These are phyloP conservation scores for Wiebesia pumilae DNA, from an alignment of 1,140 invertebrate genomes.

Conservation along the genomic window DNA sequence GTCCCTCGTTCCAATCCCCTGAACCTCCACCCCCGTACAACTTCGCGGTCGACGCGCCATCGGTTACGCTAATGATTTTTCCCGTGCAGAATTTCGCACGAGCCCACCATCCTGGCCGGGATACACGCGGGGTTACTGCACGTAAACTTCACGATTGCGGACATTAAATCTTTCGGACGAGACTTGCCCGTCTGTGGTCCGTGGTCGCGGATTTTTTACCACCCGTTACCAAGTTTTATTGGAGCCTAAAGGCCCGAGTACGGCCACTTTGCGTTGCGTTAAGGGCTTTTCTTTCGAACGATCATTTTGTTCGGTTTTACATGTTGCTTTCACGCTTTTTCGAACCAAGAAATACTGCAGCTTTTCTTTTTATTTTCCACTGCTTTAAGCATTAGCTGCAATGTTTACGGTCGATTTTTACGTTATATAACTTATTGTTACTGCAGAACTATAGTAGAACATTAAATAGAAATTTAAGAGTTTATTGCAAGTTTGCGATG, in stretches of 20 bases:
- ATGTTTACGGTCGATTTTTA: too few species aligned
- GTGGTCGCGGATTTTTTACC: conserved; percentile 5
- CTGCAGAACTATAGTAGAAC: too few species aligned
- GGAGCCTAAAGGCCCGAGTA: not conserved
- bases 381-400: too few species aligned
- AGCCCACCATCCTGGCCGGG: not conserved
- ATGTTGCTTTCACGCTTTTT: not conserved
- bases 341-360: not conserved
- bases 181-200: not conserved
- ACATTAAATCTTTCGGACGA: conserved; percentile 26
- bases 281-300: not conserved
- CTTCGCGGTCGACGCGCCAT: too few species aligned
- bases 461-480: too few species aligned
- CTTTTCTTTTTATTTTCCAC: not conserved
- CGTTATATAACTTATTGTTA: too few species aligned
- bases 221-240: conserved; percentile 12
- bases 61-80: not conserved
- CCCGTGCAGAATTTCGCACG: not conserved
- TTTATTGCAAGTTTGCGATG: too few species aligned
- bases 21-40: not conserved
- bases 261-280: not conserved
- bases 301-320: not conserved
- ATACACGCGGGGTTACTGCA: not conserved
- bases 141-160: conserved; percentile 29
- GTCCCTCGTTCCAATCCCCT: not conserved